A percentile compares a stretch with the other conserved stretches of the same genome.
These are phyloP conservation scores for Hypsopygia costalis DNA, from an alignment of 2,888 invertebrate genomes.

Conservation along the genomic window DNA sequence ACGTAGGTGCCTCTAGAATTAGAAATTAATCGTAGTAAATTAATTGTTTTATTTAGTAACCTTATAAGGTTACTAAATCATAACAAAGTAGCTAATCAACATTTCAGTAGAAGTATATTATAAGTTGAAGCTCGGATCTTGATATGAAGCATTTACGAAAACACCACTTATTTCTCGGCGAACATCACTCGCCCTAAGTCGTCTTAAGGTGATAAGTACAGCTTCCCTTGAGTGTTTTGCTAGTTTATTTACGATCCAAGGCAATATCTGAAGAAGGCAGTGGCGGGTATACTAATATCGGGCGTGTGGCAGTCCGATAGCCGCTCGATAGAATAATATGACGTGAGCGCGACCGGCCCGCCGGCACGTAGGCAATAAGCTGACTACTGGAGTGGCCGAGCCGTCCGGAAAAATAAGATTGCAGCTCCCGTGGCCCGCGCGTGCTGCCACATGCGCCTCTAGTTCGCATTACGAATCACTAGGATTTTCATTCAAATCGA, in stretches of 20 bases:
- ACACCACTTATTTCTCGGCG: slow-evolving; percentile 12
- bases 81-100: too few relatives aligned
- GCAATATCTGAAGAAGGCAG: slow-evolving; percentile 74
- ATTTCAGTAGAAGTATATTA: too few relatives aligned
- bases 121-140: too few relatives aligned
- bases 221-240: slow-evolving; percentile 38
- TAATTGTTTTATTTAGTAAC: too few relatives aligned
- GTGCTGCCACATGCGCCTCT: slow-evolving; percentile 11
- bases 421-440: slow-evolving; percentile 29
- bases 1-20: too few relatives aligned
- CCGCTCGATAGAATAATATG: slow-evolving; percentile 77
- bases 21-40: too few relatives aligned
- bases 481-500: slow-evolving; percentile 6
- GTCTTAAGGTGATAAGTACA: slow-evolving; percentile 50
- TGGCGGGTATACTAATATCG: slow-evolving; percentile 70
- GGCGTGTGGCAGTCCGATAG: slow-evolving; percentile 71
- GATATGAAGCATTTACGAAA: slow-evolving; percentile 1
- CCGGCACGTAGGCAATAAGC: slow-evolving; percentile 79
- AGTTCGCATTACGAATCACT: slow-evolving; percentile 1
- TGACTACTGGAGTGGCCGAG: slow-evolving; percentile 54
- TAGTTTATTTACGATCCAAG: slow-evolving; percentile 69
- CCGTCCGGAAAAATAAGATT: slow-evolving; percentile 74
- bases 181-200: slow-evolving; percentile 22
- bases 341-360: slow-evolving; percentile 62
- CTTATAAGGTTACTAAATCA: too few relatives aligned